A percentile compares a stretch with the other conserved stretches of the same genome.
These are phyloP conservation scores for Suricata suricatta DNA, from an alignment of 2,113 vertebrate genomes.

Conservation along the genomic window DNA sequence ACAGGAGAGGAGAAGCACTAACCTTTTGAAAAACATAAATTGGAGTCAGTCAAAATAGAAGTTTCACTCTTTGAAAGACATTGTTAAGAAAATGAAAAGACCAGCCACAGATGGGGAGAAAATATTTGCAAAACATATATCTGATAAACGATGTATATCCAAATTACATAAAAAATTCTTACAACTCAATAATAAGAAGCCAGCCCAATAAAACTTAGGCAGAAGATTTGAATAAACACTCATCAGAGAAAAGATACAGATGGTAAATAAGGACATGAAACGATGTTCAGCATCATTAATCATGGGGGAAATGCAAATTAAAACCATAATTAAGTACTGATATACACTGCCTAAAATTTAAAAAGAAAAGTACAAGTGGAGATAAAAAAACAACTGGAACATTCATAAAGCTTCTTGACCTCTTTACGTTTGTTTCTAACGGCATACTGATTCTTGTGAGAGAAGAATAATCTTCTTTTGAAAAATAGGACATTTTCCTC, in stretches of 20 bases:
- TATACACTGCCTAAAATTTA: neutral
- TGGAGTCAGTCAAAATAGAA: conserved; percentile 20
- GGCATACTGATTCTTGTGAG: neutral
- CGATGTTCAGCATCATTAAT: neutral
- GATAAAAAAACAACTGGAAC: neutral
- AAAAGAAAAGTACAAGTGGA: neutral
- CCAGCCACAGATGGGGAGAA: neutral
- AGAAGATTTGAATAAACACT: neutral
- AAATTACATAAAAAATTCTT: neutral
- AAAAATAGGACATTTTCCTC: neutral
- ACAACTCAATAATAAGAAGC: neutral
- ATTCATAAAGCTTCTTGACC: neutral
- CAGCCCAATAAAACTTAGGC: neutral
- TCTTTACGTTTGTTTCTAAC: neutral
- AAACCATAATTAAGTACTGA: neutral
- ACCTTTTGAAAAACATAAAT: neutral
- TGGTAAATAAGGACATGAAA: neutral
- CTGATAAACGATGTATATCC: neutral
- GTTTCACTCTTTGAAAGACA: neutral
- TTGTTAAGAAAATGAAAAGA: neutral
- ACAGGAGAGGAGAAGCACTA: neutral
- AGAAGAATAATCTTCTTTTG: neutral
- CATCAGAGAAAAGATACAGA: neutral
- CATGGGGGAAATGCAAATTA: neutral
- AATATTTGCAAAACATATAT: neutral